Evolutionary conservation across 2,888 invertebrate species (phyloP), one percentile per base, ranked within the genome.

Genomic region (Heliconius ismenius): DNA sequence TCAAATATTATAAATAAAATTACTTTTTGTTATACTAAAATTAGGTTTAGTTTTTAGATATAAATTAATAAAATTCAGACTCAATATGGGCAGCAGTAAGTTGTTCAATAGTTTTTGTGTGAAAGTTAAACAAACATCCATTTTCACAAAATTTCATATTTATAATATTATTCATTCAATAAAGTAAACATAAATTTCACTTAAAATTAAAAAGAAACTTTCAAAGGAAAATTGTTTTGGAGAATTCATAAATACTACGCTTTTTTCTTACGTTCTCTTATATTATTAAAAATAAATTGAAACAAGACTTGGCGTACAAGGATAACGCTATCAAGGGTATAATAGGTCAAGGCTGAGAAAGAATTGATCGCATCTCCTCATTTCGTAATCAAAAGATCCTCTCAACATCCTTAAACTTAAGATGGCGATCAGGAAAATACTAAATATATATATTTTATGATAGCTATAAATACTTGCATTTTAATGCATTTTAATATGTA

Each of bases 281-380:
- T 18, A 15, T n/a, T 26, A 24, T 43, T 28, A 9, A 28, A 49
- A 54, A 11, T 7, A 28, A 26, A 68, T 26, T 21, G 13, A 32
- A 69, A n/a, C 21, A 69, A 69, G 21, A 6, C 4, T 65, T 36
- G 18, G 13, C 21, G 18, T 32, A 58, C 54, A 58, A 70, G n/a
- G 49, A n/a, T 69, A 21, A 54, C 28, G 21, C 54, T 28, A 49
- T 49, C 26, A 49, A 49, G 21, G 32, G 6, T 28, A n/a, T 11
- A n/a, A 21, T 21, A n/a, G 18, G 58, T 58, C 58, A 58, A 70
- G 70, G 58, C 11, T 36, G n/a, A n/a, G 24, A 58, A 70, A 70
- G 24, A 15, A 70, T 70, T 54, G 49, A 54, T 54, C 28, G 11
- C 54, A 21, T 69, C 54, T 69, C 15, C 28, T 32, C n/a, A 28